Evolutionary conservation across 2,113 vertebrate species (phyloP).

Genomic region (Aviceda subcristata): DNA sequence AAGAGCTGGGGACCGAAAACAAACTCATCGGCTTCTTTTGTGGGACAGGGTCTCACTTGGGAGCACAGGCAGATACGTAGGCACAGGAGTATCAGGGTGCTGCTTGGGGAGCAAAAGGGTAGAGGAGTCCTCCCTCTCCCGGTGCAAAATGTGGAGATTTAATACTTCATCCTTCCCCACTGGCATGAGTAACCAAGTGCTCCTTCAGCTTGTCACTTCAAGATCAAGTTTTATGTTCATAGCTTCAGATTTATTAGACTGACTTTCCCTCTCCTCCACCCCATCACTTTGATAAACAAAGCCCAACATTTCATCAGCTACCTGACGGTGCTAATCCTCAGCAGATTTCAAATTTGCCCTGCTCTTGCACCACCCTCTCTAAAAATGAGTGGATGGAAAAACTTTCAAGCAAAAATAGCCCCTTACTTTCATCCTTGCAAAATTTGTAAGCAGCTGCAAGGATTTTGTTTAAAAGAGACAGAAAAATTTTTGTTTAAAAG

Average conservation of each 20-base stretch:
- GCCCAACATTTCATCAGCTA: background rate
- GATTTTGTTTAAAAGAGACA: background rate
- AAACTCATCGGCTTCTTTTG: background rate
- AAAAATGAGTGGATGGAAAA: background rate
- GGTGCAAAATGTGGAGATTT: background rate
- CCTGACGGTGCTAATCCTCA: background rate
- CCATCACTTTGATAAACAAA: background rate
- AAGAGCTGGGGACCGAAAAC: background rate
- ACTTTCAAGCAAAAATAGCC: background rate
- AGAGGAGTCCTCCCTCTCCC: background rate
- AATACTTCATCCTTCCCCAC: background rate
- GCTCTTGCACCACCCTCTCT: background rate
- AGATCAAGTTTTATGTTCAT: background rate
- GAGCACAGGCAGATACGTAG: fast-evolving
- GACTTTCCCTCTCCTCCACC: background rate
- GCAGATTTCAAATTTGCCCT: background rate
- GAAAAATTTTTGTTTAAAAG: too few species aligned
- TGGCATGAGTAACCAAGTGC: background rate
- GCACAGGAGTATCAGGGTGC: background rate
- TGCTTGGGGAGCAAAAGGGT: background rate
- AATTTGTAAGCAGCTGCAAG: background rate
- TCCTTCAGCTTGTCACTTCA: background rate
- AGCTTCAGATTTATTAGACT: background rate
- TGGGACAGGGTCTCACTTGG: background rate
- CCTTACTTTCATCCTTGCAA: background rate